Evolutionary conservation across 2,888 invertebrate genomes (phyloP).

Genomic region (Auanema sp.): DNA sequence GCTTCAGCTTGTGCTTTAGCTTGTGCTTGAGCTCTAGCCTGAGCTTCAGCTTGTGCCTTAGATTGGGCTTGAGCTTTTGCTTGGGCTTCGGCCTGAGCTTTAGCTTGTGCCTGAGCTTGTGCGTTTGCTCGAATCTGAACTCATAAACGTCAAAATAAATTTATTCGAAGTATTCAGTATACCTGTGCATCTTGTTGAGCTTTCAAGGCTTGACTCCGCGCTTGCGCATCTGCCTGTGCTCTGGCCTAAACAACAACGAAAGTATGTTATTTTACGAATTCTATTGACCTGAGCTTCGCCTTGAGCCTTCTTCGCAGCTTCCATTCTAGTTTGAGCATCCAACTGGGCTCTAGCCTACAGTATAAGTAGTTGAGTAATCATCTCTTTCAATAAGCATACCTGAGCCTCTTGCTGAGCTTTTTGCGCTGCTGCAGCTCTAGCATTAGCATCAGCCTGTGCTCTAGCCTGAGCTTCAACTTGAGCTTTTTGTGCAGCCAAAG

Average conservation of each 20-base stretch:
- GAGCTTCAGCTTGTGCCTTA: constrained; percentile 20
- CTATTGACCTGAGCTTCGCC: constrained; percentile 26
- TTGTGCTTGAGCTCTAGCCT: constrained; percentile 14
- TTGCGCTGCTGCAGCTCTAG: not conserved
- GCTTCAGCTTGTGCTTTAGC: constrained; percentile 18
- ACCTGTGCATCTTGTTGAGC: too few relatives aligned
- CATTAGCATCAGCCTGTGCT: not conserved
- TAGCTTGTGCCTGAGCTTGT: not conserved
- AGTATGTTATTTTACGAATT: not conserved
- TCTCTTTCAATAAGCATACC: not conserved
- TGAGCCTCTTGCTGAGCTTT: constrained; percentile 29
- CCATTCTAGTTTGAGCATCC: constrained; percentile 40
- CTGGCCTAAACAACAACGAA: too few relatives aligned
- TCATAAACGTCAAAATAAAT: too few relatives aligned
- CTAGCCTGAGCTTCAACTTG: not conserved
- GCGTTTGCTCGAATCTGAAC: too few relatives aligned
- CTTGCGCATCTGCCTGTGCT: too few relatives aligned
- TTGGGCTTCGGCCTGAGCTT: constrained; percentile 15
- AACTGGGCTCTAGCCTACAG: constrained; percentile 33
- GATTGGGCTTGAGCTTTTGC: constrained; percentile 11
- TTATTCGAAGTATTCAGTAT: too few relatives aligned
- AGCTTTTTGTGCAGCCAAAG: not conserved
- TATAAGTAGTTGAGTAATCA: constrained; percentile 24
- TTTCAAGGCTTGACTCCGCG: too few relatives aligned
- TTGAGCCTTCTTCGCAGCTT: constrained; percentile 43